These are phyloP conservation scores for Callipepla squamata DNA, from an alignment of 2,113 vertebrate genomes.

Conservation along the genomic window DNA sequence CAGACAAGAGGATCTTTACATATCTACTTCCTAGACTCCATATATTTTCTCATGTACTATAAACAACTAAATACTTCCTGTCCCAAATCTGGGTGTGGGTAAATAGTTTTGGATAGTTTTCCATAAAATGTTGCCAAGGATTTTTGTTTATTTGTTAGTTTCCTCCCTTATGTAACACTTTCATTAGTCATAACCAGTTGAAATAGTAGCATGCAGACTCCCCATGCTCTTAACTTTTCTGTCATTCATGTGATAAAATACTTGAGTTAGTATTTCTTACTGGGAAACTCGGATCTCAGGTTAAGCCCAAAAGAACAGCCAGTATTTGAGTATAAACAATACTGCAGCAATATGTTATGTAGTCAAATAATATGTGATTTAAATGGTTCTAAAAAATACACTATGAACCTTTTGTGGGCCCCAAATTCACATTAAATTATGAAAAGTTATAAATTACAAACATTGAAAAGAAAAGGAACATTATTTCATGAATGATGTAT, in stretches of 20 bases:
- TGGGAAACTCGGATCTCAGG: not conserved
- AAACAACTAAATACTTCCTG: not conserved
- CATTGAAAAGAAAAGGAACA: not conserved
- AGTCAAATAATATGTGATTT: not conserved
- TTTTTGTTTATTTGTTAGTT: not conserved
- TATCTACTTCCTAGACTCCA: not conserved
- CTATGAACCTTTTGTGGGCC: not conserved
- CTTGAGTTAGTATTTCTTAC: not conserved
- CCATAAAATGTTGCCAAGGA: not conserved
- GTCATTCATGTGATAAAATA: not conserved
- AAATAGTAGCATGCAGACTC: not conserved
- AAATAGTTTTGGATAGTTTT: not conserved
- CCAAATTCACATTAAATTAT: not conserved
- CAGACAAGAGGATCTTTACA: not conserved
- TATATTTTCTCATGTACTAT: not conserved
- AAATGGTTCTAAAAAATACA: not conserved
- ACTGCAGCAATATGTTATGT: fast-evolving
- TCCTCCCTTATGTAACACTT: not conserved
- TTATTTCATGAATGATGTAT: not conserved
- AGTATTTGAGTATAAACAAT: not conserved
- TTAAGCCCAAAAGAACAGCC: not conserved
- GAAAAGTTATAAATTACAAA: not conserved
- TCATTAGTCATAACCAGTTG: not conserved
- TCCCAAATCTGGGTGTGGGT: not conserved
- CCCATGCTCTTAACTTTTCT: not conserved